phyloP scores from a whole-genome alignment of 1,140 invertebrate genomes.

The Tribolium madens region DNA sequence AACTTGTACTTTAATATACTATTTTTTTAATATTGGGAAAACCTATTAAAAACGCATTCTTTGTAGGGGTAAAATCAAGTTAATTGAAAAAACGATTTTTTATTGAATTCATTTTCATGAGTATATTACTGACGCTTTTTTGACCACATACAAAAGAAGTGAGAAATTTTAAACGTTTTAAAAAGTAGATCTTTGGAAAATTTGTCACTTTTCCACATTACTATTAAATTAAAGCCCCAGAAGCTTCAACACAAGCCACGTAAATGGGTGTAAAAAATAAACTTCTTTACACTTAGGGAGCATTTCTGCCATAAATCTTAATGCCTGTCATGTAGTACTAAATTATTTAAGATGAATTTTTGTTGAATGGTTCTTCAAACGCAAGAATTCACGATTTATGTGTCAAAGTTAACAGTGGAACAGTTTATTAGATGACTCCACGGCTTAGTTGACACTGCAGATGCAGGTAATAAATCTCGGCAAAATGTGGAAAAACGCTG shows the following conservation, averaged over 20 bases:
- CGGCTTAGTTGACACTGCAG: background rate
- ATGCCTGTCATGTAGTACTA: background rate
- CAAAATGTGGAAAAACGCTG: background rate
- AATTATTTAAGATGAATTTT: background rate
- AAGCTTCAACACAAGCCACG: background rate
- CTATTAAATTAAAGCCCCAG: background rate
- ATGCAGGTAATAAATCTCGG: background rate
- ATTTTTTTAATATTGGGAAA: too few relatives aligned
- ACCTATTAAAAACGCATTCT: too few relatives aligned
- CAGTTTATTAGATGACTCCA: background rate
- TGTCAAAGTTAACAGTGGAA: background rate
- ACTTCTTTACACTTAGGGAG: background rate
- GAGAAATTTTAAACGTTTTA: too few relatives aligned
- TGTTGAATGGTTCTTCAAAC: background rate
- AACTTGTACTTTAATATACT: too few relatives aligned
- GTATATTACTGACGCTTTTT: too few relatives aligned
- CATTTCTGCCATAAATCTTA: background rate
- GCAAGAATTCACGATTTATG: background rate
- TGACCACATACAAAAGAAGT: too few relatives aligned
- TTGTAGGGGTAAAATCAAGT: too few relatives aligned
- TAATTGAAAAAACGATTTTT: too few relatives aligned
- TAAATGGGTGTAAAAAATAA: background rate
- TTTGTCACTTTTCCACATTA: too few relatives aligned
- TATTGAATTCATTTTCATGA: too few relatives aligned
- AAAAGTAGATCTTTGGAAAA: too few relatives aligned